Conservation (phyloP, 2,113 vertebrate genomes). For the Caracal caracal region DNA sequence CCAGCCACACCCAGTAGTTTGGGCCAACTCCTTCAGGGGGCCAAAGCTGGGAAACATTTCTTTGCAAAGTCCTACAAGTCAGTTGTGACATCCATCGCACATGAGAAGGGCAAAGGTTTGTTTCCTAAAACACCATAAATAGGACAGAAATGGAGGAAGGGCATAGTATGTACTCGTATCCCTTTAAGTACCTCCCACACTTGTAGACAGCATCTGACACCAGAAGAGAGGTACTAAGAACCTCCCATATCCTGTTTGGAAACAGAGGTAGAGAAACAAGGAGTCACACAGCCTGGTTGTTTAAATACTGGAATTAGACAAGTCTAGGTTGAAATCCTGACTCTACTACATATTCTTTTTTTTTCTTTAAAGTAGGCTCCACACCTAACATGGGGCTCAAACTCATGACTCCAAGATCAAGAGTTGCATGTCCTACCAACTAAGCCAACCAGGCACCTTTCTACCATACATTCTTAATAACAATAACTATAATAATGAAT, state of each 20-base stretch:
- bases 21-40: not conserved
- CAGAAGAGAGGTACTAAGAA: not conserved
- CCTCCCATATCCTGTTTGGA: not conserved
- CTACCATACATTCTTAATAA: not conserved
- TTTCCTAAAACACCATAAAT: not conserved
- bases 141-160: not conserved
- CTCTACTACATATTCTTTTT: constrained; percentile 5
- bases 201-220: not conserved
- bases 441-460: not conserved
- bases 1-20: not conserved
- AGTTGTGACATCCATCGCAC: not conserved
- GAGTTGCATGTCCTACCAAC: not conserved
- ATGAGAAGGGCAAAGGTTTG: not conserved
- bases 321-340: not conserved
- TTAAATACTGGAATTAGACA: constrained; percentile 11
- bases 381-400: not conserved
- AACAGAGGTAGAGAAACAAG: not conserved
- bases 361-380: not conserved
- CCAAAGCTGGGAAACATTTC: constrained; percentile 19
- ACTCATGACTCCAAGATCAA: not conserved
- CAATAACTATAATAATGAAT: constrained; percentile 23
- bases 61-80: constrained; percentile 15
- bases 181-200: not conserved
- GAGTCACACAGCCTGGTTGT: not conserved
- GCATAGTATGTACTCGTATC: not conserved